These are phyloP conservation scores for Siderastrea radians DNA, from an alignment of 92 coral and sea anemone genomes.

Conservation along the genomic window DNA sequence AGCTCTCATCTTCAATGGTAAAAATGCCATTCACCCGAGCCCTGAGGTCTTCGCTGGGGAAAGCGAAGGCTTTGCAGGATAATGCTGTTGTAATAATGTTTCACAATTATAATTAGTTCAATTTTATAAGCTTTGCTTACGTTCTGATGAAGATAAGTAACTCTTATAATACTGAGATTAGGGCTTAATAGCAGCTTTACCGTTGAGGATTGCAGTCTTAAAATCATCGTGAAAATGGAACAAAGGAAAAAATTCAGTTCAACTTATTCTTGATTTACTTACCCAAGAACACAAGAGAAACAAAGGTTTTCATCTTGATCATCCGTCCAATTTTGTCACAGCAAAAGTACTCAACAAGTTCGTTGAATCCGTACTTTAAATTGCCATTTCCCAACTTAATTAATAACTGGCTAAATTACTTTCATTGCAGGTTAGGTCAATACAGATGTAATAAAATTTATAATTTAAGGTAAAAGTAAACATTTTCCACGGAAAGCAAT, in stretches of 20 bases:
- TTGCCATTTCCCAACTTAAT: background rate
- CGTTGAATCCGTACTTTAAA: no score
- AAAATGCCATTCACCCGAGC: background rate
- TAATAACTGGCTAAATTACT: background rate
- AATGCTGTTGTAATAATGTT: background rate
- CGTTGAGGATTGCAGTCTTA: background rate
- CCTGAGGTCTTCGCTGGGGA: background rate
- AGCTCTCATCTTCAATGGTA: background rate
- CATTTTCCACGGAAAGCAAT: background rate
- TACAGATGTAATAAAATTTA: background rate
- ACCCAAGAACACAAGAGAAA: constrained; percentile 5
- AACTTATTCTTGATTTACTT: background rate
- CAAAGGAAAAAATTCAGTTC: no score
- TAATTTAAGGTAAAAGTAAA: background rate
- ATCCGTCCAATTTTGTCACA: background rate
- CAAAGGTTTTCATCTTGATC: background rate
- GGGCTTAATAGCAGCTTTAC: no score
- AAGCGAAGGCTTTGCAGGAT: background rate
- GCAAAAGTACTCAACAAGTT: background rate
- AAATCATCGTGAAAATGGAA: no score
- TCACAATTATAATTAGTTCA: background rate
- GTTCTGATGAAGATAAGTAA: no score
- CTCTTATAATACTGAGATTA: no score
- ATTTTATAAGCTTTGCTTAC: background rate
- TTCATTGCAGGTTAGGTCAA: background rate